phyloP scores from a whole-genome alignment of 2,797 vertebrate genomes.

The Gallirallus australis region DNA sequence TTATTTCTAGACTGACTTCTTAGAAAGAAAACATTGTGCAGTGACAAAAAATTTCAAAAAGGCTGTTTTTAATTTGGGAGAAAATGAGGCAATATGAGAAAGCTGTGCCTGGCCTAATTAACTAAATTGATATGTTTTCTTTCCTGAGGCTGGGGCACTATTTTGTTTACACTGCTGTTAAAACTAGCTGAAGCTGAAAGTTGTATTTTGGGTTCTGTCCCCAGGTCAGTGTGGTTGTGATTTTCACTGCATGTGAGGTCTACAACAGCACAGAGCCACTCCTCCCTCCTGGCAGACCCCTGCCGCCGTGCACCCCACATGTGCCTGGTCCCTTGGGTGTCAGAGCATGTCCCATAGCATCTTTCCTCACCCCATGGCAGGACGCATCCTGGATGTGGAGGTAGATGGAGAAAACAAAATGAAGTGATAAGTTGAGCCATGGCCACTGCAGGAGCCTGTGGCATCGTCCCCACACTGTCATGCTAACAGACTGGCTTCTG shows the following conservation, averaged over 20 bases:
- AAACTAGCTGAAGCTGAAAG: not conserved
- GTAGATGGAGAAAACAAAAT: accelerated
- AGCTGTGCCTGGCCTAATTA: not conserved
- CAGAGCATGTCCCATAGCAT: accelerated
- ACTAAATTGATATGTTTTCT: not conserved
- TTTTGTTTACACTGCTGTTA: not conserved
- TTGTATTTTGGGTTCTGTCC: not conserved
- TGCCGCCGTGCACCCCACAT: accelerated
- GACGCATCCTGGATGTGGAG: accelerated
- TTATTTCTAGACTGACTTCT: not conserved
- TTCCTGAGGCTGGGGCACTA: not conserved
- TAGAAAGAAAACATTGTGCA: not conserved
- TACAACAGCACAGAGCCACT: accelerated
- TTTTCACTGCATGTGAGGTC: accelerated
- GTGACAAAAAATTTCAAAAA: not conserved
- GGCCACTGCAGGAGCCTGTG: accelerated
- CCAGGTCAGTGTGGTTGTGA: accelerated
- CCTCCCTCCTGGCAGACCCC: not conserved
- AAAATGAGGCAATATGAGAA: not conserved
- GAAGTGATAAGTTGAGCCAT: accelerated
- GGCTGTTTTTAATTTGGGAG: not conserved
- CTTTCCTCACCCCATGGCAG: not conserved
- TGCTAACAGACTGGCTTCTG: accelerated
- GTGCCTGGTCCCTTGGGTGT: accelerated
- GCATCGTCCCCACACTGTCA: accelerated